phyloP scores from a whole-genome alignment of 2,888 invertebrate genomes.

The Drosophila meridionalis region DNA sequence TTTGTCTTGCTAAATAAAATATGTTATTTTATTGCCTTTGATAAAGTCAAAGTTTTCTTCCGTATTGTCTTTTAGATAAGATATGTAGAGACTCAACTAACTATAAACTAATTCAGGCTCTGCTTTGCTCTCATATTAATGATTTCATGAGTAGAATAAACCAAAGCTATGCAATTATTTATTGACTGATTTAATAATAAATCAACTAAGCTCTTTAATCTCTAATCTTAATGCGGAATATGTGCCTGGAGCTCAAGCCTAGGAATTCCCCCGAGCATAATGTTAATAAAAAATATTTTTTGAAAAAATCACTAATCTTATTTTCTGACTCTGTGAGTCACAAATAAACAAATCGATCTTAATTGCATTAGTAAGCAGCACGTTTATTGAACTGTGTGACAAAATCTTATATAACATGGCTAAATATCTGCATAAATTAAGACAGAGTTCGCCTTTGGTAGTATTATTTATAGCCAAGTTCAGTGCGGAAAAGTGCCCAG shows the following conservation, averaged over 20 bases:
- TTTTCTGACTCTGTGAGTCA: background rate
- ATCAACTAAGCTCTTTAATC: background rate
- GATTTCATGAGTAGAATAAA: background rate
- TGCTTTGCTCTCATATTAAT: background rate
- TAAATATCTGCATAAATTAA: constrained; percentile 38
- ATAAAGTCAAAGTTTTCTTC: constrained; percentile 4
- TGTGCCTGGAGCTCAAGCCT: background rate
- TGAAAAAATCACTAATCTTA: background rate
- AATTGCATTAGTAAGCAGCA: background rate
- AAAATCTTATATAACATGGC: constrained; percentile 21
- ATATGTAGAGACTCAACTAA: background rate
- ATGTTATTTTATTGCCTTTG: background rate
- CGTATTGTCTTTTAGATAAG: background rate
- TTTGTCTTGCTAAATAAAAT: background rate
- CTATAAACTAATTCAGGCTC: background rate
- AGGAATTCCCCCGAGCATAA: background rate
- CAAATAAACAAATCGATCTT: background rate
- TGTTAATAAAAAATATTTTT: background rate
- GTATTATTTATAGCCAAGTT: constrained; percentile 9
- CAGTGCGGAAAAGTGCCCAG: constrained; percentile 6
- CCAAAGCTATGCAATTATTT: background rate
- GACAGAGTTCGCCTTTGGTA: constrained; percentile 10
- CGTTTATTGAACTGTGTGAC: background rate
- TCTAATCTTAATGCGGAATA: background rate
- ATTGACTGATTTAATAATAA: background rate